Evolutionary conservation across 2,113 vertebrate species (phyloP).

Genomic region (Calyptomena viridis): DNA sequence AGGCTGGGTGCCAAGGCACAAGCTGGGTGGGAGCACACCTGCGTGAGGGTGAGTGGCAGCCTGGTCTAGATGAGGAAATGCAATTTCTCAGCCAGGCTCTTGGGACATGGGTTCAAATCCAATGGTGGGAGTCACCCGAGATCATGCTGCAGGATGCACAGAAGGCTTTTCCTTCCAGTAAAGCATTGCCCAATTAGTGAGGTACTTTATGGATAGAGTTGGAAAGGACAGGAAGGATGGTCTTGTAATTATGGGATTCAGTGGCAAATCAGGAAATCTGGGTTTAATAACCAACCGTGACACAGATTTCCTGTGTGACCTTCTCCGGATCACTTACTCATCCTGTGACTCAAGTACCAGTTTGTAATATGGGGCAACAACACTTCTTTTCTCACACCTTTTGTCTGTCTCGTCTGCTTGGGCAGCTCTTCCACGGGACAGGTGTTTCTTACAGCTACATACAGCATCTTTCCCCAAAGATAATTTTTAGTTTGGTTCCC

Average conservation of each 20-base stretch:
- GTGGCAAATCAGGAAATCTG: conserved; percentile 64
- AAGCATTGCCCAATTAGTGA: background rate
- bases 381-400: conserved; percentile 29
- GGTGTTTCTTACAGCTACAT: background rate
- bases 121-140: background rate
- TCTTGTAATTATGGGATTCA: conserved; percentile 47
- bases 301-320: conserved; percentile 63
- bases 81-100: background rate
- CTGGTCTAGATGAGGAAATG: background rate
- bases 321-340: conserved; percentile 33
- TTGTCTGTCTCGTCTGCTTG: background rate
- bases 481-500: background rate
- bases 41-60: background rate
- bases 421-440: background rate
- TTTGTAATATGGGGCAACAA: background rate
- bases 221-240: conserved; percentile 28
- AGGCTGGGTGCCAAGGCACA: background rate
- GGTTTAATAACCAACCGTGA: conserved; percentile 39
- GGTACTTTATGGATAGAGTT: background rate
- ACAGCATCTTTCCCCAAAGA: background rate
- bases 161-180: background rate
- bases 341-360: conserved; percentile 27
- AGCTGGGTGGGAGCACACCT: background rate
- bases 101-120: background rate
- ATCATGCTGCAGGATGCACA: background rate